These are phyloP conservation scores for Coenonympha arcania DNA, from an alignment of 2,888 invertebrate genomes.

Conservation along the genomic window DNA sequence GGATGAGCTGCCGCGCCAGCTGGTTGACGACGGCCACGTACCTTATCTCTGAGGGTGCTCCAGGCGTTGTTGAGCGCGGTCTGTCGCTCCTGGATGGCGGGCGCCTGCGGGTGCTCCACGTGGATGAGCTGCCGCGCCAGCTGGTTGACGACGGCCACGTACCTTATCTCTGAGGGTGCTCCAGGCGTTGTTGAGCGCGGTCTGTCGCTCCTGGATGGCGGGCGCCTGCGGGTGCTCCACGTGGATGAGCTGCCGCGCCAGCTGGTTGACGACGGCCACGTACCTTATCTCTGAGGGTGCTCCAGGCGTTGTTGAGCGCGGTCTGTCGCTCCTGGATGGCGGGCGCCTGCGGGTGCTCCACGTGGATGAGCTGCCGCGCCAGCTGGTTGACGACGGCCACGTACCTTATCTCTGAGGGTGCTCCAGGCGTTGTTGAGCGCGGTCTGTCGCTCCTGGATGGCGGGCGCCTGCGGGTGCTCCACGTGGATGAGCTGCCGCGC, in stretches of 20 bases:
- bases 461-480: conserved; percentile 97
- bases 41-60: no score
- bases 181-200: conserved; percentile 90
- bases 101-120: conserved; percentile 98
- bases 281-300: no score
- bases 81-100: conserved; percentile 92
- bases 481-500: conserved; percentile 97
- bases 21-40: conserved; percentile 98
- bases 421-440: conserved; percentile 90
- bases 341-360: conserved; percentile 98
- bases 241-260: conserved; percentile 95
- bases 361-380: conserved; percentile 95
- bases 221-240: conserved; percentile 99
- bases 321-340: conserved; percentile 93
- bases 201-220: conserved; percentile 92
- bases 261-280: conserved; percentile 97
- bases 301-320: conserved; percentile 89
- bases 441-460: conserved; percentile 92
- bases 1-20: conserved; percentile 93
- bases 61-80: conserved; percentile 89
- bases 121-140: conserved; percentile 95
- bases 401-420: no score
- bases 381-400: conserved; percentile 98
- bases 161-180: no score
- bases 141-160: conserved; percentile 97